A percentile compares a stretch with the other conserved stretches of the same genome.
Evolutionary conservation across 2,797 vertebrate genomes (phyloP).

Genomic region (Lophius americanus): DNA sequence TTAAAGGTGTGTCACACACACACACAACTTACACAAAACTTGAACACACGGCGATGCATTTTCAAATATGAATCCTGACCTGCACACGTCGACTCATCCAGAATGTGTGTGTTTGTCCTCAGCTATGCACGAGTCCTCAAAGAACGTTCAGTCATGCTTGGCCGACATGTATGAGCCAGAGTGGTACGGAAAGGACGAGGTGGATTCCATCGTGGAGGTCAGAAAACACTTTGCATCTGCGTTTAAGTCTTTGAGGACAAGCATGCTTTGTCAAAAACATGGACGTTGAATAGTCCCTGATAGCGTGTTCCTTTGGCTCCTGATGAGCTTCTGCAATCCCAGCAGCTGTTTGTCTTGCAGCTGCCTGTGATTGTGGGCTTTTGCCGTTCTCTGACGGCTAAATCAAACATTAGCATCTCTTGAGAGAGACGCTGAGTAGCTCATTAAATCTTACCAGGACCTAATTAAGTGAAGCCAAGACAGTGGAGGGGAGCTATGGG

Average conservation of each 20-base stretch:
- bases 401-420: not conserved
- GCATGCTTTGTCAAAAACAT: slow-evolving; percentile 14
- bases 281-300: slow-evolving; percentile 4
- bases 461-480: too few species aligned
- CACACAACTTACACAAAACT: not conserved
- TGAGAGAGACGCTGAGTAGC: not conserved
- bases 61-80: not conserved
- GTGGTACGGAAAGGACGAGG: slow-evolving; percentile 92
- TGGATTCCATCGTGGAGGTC: slow-evolving; percentile 93
- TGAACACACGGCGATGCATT: not conserved
- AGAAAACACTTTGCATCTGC: slow-evolving; percentile 49
- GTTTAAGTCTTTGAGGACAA: not conserved
- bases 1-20: slow-evolving; percentile 83
- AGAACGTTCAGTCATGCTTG: slow-evolving; percentile 91
- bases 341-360: slow-evolving; percentile 2
- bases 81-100: slow-evolving; percentile 1
- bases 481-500: not conserved
- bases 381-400: slow-evolving; percentile 2
- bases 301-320: not conserved
- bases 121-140: slow-evolving; percentile 99
- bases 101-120: slow-evolving; percentile 31
- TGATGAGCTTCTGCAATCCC: not conserved
- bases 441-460: too few species aligned
- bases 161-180: slow-evolving; percentile 96
- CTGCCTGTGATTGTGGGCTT: slow-evolving; percentile 1